A percentile compares a stretch with the other conserved stretches of the same genome.
Conservation (phyloP, 2,797 vertebrate genomes). For the Catharus ustulatus region DNA sequence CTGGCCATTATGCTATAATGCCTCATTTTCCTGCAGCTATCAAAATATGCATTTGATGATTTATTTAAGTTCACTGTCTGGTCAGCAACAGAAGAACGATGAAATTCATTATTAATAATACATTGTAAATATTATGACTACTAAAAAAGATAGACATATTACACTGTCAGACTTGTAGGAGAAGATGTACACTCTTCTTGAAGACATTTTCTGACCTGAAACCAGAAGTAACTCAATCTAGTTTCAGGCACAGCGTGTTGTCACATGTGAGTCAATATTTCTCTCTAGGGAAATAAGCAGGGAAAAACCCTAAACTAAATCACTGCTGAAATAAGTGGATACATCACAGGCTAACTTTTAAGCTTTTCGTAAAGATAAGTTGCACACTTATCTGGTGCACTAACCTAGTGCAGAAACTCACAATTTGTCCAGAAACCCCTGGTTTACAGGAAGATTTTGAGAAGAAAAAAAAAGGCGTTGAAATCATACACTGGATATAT, state of each 20-base stretch:
- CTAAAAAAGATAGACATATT: neutral
- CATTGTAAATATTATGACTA: conserved; percentile 45
- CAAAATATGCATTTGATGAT: conserved; percentile 1
- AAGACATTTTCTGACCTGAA: conserved; percentile 22
- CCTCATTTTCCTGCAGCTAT: conserved; percentile 8
- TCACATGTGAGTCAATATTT: neutral
- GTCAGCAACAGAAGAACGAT: conserved; percentile 16
- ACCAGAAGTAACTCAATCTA: neutral
- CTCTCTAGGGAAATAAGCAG: neutral
- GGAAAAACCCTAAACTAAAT: neutral
- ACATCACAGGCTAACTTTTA: neutral
- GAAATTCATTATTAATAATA: conserved; percentile 47
- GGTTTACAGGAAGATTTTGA: neutral
- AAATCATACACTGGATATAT: neutral
- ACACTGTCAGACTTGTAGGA: conserved; percentile 12
- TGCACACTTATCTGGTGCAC: neutral
- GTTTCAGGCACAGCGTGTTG: fast-evolving
- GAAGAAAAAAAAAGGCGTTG: neutral
- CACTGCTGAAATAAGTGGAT: neutral
- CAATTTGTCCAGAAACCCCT: neutral
- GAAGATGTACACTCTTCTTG: neutral
- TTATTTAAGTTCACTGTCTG: conserved; percentile 59
- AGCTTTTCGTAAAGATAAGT: neutral
- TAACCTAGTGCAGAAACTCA: neutral
- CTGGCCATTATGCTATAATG: neutral